A percentile compares a stretch with the other conserved stretches of the same genome.
Evolutionary conservation across 2,888 invertebrate genomes (phyloP).

Genomic region (Hydroisotoma schaefferi): DNA sequence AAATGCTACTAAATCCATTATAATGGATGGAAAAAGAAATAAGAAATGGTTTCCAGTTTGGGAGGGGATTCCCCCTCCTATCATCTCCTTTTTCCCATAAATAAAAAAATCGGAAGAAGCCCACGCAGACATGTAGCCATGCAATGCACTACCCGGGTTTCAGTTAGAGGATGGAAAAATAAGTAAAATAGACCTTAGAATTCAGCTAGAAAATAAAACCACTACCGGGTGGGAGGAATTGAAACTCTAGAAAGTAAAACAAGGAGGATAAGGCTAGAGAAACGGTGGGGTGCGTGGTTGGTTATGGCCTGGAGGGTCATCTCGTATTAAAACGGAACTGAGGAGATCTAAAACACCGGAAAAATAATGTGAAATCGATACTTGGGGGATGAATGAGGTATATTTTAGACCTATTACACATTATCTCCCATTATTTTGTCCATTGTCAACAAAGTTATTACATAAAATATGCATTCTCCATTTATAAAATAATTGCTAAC

Average conservation of each 20-base stretch:
- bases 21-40: too few relatives aligned
- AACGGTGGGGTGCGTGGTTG: too few relatives aligned
- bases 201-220: too few relatives aligned
- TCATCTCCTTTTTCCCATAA: slow-evolving; percentile 11
- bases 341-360: slow-evolving; percentile 13
- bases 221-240: too few relatives aligned
- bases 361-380: slow-evolving; percentile 20
- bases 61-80: slow-evolving; percentile 17
- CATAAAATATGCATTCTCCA: slow-evolving; percentile 21
- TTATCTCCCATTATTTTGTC: slow-evolving; percentile 7
- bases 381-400: slow-evolving; percentile 10
- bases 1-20: background rate
- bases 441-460: slow-evolving; percentile 20
- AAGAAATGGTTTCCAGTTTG: background rate
- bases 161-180: too few relatives aligned
- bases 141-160: too few relatives aligned
- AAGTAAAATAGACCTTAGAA: too few relatives aligned
- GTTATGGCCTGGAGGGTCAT: too few relatives aligned
- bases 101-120: slow-evolving; percentile 15
- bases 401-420: slow-evolving; percentile 11
- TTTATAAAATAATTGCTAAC: slow-evolving; percentile 16
- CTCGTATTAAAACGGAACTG: too few relatives aligned
- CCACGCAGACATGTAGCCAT: too few relatives aligned
- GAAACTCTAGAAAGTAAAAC: too few relatives aligned
- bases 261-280: too few relatives aligned